Evolutionary conservation across 92 coral and sea anemone species (phyloP), one percentile per base, ranked within the genome.

Genomic region (Zoanthus sociatus): DNA sequence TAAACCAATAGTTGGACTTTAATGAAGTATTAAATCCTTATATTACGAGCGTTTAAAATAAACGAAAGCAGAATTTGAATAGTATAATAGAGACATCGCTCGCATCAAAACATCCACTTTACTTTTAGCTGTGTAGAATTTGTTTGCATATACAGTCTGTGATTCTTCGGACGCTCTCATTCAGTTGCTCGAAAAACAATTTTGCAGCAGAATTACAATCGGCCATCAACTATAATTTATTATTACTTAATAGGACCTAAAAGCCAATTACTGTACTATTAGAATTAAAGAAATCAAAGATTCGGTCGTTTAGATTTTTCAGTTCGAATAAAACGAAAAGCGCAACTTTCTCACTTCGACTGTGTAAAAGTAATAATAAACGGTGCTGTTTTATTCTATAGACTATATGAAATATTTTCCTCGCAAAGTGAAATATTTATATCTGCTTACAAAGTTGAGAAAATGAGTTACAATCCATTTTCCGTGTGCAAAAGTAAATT

Each of bases 21-120:
- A 81, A 81, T 81, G 85, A 81, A 81, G 85, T 81, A 81, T 81
- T 81, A 81, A 81, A 67, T 51, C 75, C 85, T 51, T 30, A 48
- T 50, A 63, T 58, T 63, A 81, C 47, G 73, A 33, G 63, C 58
- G 44, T 66, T 81, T 81, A 74, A 31, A 37, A 46, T 21, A 21
- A 81, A 81, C 60, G 50, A 46, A 31, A 42, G 16, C 44, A 66
- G 50, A 47, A 81, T 67, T 14, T 18, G 61, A 81, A 48, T 63
- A 56, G 31, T 66, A 33, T 18, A 63, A 81, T 63, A 81, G 56
- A 66, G 18, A 67, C 21, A 81, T 11, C 61, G 73, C 61, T 64
- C 85, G 44, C 76, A 9, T 45, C 75, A 42, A 81, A 66, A 81
- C 63, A 47, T 66, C 73, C 11, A 58, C 75, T 81, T 17, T 42